Conservation (phyloP, 2,797 vertebrate species). For the Euthynnus affinis region DNA sequence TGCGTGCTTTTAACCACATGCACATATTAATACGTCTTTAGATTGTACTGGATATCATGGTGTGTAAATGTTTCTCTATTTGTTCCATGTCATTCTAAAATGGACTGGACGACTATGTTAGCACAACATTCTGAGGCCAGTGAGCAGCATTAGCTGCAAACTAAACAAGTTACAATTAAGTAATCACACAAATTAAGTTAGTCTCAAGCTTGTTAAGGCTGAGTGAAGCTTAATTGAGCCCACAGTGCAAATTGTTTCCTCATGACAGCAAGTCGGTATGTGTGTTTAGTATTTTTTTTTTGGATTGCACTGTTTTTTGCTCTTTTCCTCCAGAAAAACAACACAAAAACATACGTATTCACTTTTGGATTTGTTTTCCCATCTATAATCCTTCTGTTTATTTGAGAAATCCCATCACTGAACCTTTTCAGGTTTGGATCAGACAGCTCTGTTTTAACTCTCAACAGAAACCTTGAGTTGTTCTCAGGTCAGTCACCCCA, state of each 20-base stretch:
- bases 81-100: background rate
- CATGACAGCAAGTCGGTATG: slow-evolving; percentile 13
- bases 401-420: background rate
- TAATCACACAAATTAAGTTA: slow-evolving; percentile 45
- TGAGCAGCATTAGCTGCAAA: slow-evolving; percentile 23
- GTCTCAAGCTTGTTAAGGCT: slow-evolving; percentile 16
- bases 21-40: background rate
- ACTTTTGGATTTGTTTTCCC: background rate
- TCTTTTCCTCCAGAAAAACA: background rate
- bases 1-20: background rate
- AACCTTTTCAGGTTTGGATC: background rate
- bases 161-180: slow-evolving; percentile 35
- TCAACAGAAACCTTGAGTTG: slow-evolving; percentile 10
- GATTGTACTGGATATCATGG: no score
- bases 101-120: background rate
- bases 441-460: slow-evolving; percentile 15
- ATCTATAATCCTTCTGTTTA: background rate
- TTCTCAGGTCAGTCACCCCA: slow-evolving; percentile 28
- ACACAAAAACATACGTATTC: background rate
- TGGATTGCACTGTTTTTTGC: no score
- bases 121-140: background rate
- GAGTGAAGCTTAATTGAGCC: slow-evolving; percentile 24
- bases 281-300: background rate
- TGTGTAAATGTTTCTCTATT: background rate
- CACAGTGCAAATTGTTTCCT: slow-evolving; percentile 15